Evolutionary conservation across 2,113 vertebrate species (phyloP).

Genomic region (Epinephelus cyanopodus): DNA sequence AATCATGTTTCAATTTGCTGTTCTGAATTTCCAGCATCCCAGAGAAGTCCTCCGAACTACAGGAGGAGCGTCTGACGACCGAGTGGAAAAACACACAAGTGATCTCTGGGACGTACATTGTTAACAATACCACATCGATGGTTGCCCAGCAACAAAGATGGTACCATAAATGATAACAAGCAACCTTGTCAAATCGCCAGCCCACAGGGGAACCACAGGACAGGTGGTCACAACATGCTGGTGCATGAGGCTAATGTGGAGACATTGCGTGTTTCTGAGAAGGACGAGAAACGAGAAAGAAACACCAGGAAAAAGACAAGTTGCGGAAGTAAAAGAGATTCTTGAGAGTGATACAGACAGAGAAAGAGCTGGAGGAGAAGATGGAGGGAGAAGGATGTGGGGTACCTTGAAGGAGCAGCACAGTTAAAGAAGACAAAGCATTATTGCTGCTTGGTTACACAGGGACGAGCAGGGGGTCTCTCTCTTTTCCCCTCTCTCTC

Average conservation of each 20-base stretch:
- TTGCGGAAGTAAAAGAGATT: conserved; percentile 44
- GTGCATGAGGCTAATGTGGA: background rate
- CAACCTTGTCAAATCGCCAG: conserved; percentile 20
- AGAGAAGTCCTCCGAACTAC: background rate
- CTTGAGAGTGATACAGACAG: conserved; percentile 1
- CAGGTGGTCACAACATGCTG: background rate
- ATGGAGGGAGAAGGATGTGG: conserved; percentile 53
- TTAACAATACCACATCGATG: conserved; percentile 33
- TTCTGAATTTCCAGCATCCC: background rate
- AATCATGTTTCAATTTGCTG: background rate
- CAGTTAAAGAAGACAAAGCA: conserved; percentile 87
- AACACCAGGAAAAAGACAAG: background rate
- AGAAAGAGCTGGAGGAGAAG: conserved; percentile 32
- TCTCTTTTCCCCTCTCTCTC: conserved; percentile 32
- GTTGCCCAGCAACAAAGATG: conserved; percentile 55
- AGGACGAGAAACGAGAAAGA: background rate
- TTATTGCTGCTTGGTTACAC: conserved; percentile 75
- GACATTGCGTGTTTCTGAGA: background rate
- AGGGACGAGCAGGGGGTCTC: conserved; percentile 45
- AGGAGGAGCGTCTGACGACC: background rate
- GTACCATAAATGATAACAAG: conserved; percentile 42
- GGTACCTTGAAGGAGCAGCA: conserved; percentile 74
- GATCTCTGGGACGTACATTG: conserved; percentile 18
- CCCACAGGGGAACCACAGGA: background rate
- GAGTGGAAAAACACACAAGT: conserved; percentile 7